Evolutionary conservation across 2,888 invertebrate genomes (phyloP).

Genomic region (Zelleria hepariella): DNA sequence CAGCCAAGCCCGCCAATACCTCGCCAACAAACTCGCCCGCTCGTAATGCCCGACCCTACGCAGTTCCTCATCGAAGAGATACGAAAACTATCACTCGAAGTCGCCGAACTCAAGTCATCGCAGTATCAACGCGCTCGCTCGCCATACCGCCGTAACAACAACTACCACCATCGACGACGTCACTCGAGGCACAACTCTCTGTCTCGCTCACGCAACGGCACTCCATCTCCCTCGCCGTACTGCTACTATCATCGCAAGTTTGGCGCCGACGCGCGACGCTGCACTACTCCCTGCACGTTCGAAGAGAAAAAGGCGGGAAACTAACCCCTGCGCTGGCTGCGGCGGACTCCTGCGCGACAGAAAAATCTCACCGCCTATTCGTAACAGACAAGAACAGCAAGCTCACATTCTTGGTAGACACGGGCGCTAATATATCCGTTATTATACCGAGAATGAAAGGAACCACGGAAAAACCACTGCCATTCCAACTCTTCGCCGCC

Average conservation of each 20-base stretch:
- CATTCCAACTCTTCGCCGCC: slow-evolving; percentile 13
- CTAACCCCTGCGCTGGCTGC: slow-evolving; percentile 6
- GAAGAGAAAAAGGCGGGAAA: background rate
- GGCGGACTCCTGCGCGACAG: slow-evolving; percentile 9
- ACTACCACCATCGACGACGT: no score
- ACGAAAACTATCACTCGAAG: background rate
- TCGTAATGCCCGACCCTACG: background rate
- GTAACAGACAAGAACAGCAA: slow-evolving; percentile 1
- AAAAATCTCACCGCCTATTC: slow-evolving; percentile 11
- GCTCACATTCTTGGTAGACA: background rate
- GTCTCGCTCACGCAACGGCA: no score
- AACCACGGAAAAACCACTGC: background rate
- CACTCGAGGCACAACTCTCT: no score
- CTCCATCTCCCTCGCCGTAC: background rate
- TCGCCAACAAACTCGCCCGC: no score
- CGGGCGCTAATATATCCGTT: background rate
- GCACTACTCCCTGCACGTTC: slow-evolving; percentile 1
- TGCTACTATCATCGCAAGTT: slow-evolving; percentile 14
- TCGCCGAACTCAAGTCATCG: slow-evolving; percentile 2
- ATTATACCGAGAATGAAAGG: background rate
- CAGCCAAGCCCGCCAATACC: no score
- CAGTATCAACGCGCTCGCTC: no score
- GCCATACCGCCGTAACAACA: no score
- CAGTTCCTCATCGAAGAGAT: background rate
- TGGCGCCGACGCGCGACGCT: slow-evolving; percentile 9